Percentiles rank a stretch among this genome's conserved stretches.
phyloP scores from a whole-genome alignment of 2,113 vertebrate genomes.

The Pluvianellus socialis region DNA sequence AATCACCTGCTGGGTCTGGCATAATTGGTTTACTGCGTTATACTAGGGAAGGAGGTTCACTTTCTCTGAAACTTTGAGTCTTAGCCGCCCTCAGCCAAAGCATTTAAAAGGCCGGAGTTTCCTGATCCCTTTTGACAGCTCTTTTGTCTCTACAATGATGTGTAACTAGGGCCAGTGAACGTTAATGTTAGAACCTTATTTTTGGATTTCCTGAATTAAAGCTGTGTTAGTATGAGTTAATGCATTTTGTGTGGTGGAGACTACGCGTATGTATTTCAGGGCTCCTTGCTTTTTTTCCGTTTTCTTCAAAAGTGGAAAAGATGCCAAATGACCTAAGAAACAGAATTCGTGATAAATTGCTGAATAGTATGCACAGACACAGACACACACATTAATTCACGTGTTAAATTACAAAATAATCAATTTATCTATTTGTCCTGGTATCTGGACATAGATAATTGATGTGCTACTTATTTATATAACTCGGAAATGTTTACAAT shows the following conservation, averaged over 20 bases:
- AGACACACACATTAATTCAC: neutral
- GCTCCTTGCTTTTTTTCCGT: neutral
- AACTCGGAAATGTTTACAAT: constrained; percentile 43
- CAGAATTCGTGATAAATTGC: neutral
- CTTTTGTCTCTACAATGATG: neutral
- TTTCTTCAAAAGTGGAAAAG: neutral
- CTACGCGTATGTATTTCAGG: neutral
- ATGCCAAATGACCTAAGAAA: neutral
- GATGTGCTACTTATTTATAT: neutral
- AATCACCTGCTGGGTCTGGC: constrained; percentile 48
- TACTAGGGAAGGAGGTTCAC: constrained; percentile 4
- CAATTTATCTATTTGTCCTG: neutral
- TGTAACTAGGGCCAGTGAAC: neutral
- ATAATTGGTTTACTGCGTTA: constrained; percentile 48
- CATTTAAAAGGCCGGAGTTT: neutral
- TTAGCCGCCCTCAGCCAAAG: neutral
- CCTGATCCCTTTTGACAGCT: constrained; percentile 25
- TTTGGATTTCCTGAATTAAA: neutral
- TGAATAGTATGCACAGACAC: neutral
- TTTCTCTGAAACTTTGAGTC: neutral
- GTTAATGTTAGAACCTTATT: neutral
- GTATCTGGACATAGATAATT: constrained; percentile 32
- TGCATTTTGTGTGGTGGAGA: neutral
- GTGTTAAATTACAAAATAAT: constrained; percentile 40
- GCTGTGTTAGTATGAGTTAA: neutral